Evolutionary conservation across 2,888 invertebrate genomes (phyloP), one percentile per base, ranked within the genome.

Genomic region (Spicauda simplicius): DNA sequence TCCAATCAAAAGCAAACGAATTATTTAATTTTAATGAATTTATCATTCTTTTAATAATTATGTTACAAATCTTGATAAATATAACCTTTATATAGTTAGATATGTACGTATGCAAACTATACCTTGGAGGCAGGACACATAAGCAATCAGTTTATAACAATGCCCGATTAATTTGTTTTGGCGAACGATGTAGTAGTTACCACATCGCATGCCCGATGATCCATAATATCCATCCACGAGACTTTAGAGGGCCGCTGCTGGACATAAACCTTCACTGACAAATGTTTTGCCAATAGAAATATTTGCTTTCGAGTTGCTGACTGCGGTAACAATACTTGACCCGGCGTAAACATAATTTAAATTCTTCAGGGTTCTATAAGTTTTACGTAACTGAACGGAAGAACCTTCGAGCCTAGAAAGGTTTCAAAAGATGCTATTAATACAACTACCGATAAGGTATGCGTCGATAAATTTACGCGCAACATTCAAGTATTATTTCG

Each of bases 361-460:
- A 57, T 48, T 19, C 30, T 56, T 64, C 45, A 56, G 48, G 50
- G 48, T 50, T 50, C 16, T 55, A 25, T 12, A 50, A 50, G 55
- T 48, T 57, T 64, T 54, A 56, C 64, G 50, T 48, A 56, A 59
- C 10, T 48, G 16, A 25, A 64, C 64, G 57, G 56, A 57, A 64
- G 57, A 57, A 57, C 64, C 64, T 64, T 57, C 56, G 20, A 20
- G 12, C 57, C 50, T 57, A 37, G 50, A 50, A 57, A 30, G 64
- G 64, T 64, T 64, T 64, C 64, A 48, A 41, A 37, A 14, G 50
- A 52, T 19, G 37, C 37, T 14, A 37, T 57, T 41, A 41, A 57
- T 33, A 57, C 25, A 6, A 55, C 30, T 30, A 33, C 16, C 33
- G 8, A 20, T 45, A n/a, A n/a, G 14, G 3, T n/a, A 41, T 41